phyloP scores from a whole-genome alignment of 92 coral and sea anemone genomes.

The Zoanthus sociatus region DNA sequence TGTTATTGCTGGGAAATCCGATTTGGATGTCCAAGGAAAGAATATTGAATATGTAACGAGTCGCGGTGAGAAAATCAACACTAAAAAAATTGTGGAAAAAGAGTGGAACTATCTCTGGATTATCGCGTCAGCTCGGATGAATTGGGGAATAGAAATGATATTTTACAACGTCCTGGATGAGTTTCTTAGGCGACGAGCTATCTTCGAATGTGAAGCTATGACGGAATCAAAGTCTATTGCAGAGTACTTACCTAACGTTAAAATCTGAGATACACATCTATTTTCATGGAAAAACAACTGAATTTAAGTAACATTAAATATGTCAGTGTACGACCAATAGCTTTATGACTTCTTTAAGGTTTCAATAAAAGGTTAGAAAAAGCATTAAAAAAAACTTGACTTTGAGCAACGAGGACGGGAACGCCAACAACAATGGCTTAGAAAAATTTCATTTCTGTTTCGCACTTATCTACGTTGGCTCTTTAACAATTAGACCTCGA shows the following conservation, averaged over 20 bases:
- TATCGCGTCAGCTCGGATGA: conserved; percentile 74
- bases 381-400: no score
- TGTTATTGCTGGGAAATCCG: conserved; percentile 18
- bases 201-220: not conserved
- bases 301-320: not conserved
- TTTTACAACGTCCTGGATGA: conserved; percentile 71
- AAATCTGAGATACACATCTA: not conserved
- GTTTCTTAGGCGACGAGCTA: conserved; percentile 46
- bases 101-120: conserved; percentile 80
- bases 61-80: conserved; percentile 51
- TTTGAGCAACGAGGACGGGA: no score
- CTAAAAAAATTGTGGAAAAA: conserved; percentile 70
- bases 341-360: not conserved
- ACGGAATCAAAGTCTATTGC: not conserved
- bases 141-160: conserved; percentile 74
- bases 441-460: no score
- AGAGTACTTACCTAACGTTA: not conserved
- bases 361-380: no score
- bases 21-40: conserved; percentile 23
- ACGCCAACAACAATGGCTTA: no score
- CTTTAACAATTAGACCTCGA: no score
- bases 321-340: not conserved
- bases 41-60: conserved; percentile 28
- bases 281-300: not conserved
- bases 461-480: no score